These are phyloP conservation scores for Drosophila quinaria DNA, from an alignment of 2,888 invertebrate genomes.

Conservation along the genomic window DNA sequence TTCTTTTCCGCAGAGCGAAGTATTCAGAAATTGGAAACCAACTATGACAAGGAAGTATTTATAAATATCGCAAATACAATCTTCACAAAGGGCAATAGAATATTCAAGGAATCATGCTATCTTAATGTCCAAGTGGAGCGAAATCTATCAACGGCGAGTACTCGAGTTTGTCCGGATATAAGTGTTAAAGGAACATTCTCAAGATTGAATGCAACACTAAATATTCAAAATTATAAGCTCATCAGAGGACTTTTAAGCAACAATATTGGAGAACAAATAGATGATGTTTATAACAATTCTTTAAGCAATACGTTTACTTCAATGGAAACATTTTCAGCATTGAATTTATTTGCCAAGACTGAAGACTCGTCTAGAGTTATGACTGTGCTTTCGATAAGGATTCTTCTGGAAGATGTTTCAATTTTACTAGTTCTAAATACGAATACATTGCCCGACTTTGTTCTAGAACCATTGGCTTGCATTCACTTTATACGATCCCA, in stretches of 20 bases:
- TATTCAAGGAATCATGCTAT: constrained; percentile 93
- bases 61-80: constrained; percentile 83
- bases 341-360: constrained; percentile 65
- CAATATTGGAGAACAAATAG: constrained; percentile 95
- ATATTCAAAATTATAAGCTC: constrained; percentile 94
- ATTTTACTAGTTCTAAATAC: constrained; percentile 86
- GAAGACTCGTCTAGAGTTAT: constrained; percentile 87
- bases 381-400: constrained; percentile 91
- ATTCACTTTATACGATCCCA: constrained; percentile 97
- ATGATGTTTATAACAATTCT: constrained; percentile 87
- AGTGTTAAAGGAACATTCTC: constrained; percentile 94
- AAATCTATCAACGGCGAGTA: constrained; percentile 89
- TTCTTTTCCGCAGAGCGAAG: constrained; percentile 88
- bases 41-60: constrained; percentile 58
- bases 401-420: constrained; percentile 95
- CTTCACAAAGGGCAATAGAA: constrained; percentile 87
- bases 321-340: constrained; percentile 79
- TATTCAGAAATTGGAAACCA: constrained; percentile 47
- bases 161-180: constrained; percentile 91
- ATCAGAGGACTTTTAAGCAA: constrained; percentile 94
- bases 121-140: constrained; percentile 93
- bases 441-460: constrained; percentile 42
- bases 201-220: constrained; percentile 93
- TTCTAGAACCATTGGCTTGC: constrained; percentile 89
- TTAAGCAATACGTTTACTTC: constrained; percentile 78